phyloP scores from a whole-genome alignment of 2,113 vertebrate species.

The Numenius arquata region DNA sequence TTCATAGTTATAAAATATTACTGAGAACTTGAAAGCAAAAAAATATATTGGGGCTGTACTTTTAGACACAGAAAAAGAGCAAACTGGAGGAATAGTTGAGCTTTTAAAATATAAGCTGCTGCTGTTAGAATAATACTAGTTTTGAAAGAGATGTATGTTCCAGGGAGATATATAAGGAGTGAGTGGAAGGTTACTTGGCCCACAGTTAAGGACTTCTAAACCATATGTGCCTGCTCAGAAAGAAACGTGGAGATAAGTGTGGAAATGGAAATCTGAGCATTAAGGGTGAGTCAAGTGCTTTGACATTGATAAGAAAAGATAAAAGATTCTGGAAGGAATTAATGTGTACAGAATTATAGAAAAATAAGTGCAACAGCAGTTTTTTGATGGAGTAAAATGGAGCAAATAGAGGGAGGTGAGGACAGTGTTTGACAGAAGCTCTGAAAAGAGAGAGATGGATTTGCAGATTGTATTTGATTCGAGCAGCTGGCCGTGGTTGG shows the following conservation, averaged over 20 bases:
- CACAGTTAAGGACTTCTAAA: neutral
- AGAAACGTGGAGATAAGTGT: neutral
- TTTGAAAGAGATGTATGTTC: neutral
- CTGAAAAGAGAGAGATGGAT: neutral
- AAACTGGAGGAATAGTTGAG: neutral
- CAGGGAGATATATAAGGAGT: neutral
- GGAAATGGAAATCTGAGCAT: neutral
- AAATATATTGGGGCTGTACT: neutral
- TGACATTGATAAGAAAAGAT: neutral
- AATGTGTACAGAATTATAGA: neutral
- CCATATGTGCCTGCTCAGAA: neutral
- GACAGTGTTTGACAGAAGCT: neutral
- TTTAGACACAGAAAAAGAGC: neutral
- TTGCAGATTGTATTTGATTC: neutral
- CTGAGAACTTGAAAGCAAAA: neutral
- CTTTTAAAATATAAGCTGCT: neutral
- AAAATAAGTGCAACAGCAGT: neutral
- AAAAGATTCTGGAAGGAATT: neutral
- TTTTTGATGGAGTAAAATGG: neutral
- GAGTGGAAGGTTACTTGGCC: neutral
- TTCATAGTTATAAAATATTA: neutral
- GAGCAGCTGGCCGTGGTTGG: neutral
- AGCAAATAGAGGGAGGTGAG: neutral
- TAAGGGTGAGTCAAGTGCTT: neutral
- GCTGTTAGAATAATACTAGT: neutral